Conservation (phyloP, 2,113 vertebrate species). For the Ginglymostoma cirratum region DNA sequence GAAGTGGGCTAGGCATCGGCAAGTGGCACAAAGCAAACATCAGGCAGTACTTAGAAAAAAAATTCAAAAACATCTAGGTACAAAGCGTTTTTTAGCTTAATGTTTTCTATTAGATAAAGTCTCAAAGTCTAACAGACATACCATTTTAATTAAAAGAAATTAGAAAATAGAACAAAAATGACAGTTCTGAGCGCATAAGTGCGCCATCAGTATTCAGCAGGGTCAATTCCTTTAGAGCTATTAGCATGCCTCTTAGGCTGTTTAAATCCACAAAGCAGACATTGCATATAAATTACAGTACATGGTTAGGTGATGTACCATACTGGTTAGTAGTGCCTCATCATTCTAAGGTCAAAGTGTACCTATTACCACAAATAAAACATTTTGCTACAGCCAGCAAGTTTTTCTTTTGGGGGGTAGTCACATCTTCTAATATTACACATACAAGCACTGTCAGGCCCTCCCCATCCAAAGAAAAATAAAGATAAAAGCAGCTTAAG, state of each 20-base stretch:
- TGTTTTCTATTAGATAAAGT: conserved; percentile 56
- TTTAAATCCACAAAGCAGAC: conserved; percentile 48
- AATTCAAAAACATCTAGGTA: conserved; percentile 54
- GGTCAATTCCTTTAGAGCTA: conserved; percentile 2
- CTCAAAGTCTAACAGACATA: conserved; percentile 56
- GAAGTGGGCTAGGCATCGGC: conserved; percentile 70
- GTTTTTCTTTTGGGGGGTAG: conserved; percentile 73
- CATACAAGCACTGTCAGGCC: conserved; percentile 44
- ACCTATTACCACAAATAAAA: conserved; percentile 50
- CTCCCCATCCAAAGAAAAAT: background rate
- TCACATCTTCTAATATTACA: conserved; percentile 66
- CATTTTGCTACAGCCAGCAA: conserved; percentile 81
- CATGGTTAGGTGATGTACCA: conserved; percentile 76
- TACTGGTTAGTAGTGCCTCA: conserved; percentile 61
- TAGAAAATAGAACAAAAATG: conserved; percentile 60
- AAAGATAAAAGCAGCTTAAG: conserved; percentile 6
- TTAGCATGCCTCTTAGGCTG: conserved; percentile 18
- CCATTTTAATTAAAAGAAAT: conserved; percentile 59
- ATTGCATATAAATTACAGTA: conserved; percentile 90
- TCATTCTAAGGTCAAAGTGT: background rate
- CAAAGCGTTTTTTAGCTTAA: conserved; percentile 69
- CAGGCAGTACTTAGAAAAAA: conserved; percentile 69
- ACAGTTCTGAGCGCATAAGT: conserved; percentile 65
- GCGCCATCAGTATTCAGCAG: conserved; percentile 46
- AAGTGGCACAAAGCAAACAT: conserved; percentile 66